Percentiles rank a stretch among this genome's conserved stretches.
Evolutionary conservation across 2,888 invertebrate species (phyloP).

Genomic region (Blastobasis lacticolella): DNA sequence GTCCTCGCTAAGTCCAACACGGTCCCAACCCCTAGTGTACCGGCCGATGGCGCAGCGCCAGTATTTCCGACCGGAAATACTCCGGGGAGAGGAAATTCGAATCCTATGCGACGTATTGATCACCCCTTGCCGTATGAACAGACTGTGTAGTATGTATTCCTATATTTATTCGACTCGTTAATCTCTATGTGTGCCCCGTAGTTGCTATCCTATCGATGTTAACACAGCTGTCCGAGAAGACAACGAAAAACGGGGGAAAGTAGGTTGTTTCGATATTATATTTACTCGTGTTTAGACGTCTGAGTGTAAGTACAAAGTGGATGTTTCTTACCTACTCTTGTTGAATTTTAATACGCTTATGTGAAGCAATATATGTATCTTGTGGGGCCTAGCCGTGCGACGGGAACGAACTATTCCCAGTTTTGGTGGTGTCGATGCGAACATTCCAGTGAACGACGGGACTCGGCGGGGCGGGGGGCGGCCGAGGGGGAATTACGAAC

Average conservation of each 20-base stretch:
- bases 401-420: constrained; percentile 19
- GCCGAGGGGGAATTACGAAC: neutral
- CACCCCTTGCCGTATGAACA: constrained; percentile 45
- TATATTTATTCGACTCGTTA: constrained; percentile 45
- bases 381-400: constrained; percentile 46
- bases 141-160: constrained; percentile 60
- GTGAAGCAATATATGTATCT: constrained; percentile 51
- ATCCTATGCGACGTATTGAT: constrained; percentile 32
- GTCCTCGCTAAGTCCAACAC: constrained; percentile 6
- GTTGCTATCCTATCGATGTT: constrained; percentile 37
- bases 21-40: too few relatives aligned
- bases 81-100: too few relatives aligned
- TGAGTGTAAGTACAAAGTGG: constrained; percentile 65
- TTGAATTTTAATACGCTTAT: constrained; percentile 56
- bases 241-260: constrained; percentile 65
- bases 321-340: constrained; percentile 59
- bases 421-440: constrained; percentile 33
- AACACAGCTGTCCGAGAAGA: constrained; percentile 60
- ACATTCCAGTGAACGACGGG: constrained; percentile 55
- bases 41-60: too few relatives aligned
- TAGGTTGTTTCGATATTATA: constrained; percentile 55
- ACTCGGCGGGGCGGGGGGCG: neutral
- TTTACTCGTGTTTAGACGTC: constrained; percentile 58
- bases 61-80: too few relatives aligned
- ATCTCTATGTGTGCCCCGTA: constrained; percentile 46